Base-by-base conservation (phyloP, 2,888 invertebrate genomes). In the Argyresthia albistria region DNA sequence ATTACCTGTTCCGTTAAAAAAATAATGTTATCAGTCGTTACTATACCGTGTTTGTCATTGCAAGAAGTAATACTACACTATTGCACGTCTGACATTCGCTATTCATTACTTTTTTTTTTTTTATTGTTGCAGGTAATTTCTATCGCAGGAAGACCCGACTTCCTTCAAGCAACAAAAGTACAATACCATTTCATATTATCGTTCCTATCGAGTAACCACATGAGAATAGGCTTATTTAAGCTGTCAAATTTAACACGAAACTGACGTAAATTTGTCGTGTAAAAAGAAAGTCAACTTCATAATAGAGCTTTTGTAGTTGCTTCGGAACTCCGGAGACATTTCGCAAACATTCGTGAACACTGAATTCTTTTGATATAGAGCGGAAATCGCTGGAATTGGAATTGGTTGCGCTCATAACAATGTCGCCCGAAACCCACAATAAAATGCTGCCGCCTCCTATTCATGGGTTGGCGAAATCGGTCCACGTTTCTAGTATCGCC, bases 301-400 rank as follows among this genome's bases (percentile, higher is more conserved):
- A 53, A 53, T 50, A 47, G 42, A 46, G 25, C 57, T 64, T 66
- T 67, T 73, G 64, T 68, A 49, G 43, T 60, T 54, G 46, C 55
- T 14, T 39, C 53, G 56, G 60, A 62, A 65, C 67, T 66, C 63
- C 60, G 62, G 67, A 73, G 70, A 65, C 66, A 64, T 70, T 74
- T 69, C 59, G 71, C 70, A 70, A 71, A 70, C 67, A 71, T 73
- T 64, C 62, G 64, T 67, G 62, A 65, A 70, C 66, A 69, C 73
- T 64, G 70, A 69, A 73, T 75, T 79, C 70, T 72, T 69, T 72
- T 72, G 68, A 73, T 75, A 66, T 66, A 62, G 68, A 76, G 63
- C 82, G 87, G 87, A 86, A 80, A 83, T 79, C 69, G 70, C 62
- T 62, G 66, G 76, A 76, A 78, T 77, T 75, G 76, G 73, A 75